Evolutionary conservation across 2,113 vertebrate genomes (phyloP), one percentile per base, ranked within the genome.

Genomic region (Lucifuga dentata): DNA sequence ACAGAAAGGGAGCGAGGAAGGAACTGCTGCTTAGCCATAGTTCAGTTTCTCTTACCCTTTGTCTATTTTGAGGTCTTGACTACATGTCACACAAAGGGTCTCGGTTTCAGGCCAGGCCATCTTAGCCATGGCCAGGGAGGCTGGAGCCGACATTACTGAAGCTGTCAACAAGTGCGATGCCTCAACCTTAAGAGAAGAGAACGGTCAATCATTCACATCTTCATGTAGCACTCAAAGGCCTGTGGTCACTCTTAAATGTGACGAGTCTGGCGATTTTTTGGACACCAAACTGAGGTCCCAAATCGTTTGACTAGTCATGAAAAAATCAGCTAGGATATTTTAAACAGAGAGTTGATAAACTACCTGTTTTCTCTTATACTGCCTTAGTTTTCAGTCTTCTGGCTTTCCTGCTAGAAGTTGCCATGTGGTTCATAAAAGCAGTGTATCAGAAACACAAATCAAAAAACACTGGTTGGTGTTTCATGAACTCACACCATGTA

Each of bases 61-160:
- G 63, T 88, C 80, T 58, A 94, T 80, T 73, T 89, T 90, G 67
- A 95, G 67, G 43, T 71, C 80, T 17, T 17, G 65, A 39, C 43
- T 83, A 20, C 78, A 57, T 43, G 76, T 91, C 52, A 90, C 5
- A 61, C 69, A 76, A 24, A 92, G 68, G 6, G 64, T 86, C 81
- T 96, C 93, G 1, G 91, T 96, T 80, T 98, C 95, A 51, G 96
- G 95, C 95, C 95, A 97, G 73, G 95, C 95, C 12, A 90, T 83
- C 80, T 96, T 98, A 52, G 95, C 89, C 0, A 90, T 74, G 58
- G 94, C 94, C 71, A 98, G 69, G 0, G 95, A 91, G 5, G 95
- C 95, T 1, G 96, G 95, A 12, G 95, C 94, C 2, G 95, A 95
- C 94, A 97, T 96, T 45, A 97, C 80, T 0, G 95, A 95, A 23